Evolutionary conservation across 2,113 vertebrate species (phyloP).

Genomic region (crab-eating macaque (Macaca fascicularis)): T2T-MFA8v1.1 NC_088395.1:102691501-102692000

Average conservation of each 20-base stretch:
- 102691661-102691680: not conserved
- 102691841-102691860: not conserved
- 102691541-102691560: not conserved
- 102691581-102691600: not conserved
- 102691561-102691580: not conserved
- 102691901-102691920: not conserved
- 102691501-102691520: not conserved
- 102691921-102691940: not conserved
- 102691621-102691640: not conserved
- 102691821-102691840: not conserved
- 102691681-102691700: not conserved
- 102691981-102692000: not conserved
- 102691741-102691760: not conserved
- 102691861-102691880: not conserved
- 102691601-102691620: not conserved
- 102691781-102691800: not conserved
- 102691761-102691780: not conserved
- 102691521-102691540: not conserved
- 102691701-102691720: not conserved
- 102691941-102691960: not conserved
- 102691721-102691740: not conserved
- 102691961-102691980: not conserved
- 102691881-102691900: not conserved
- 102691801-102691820: not conserved
- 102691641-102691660: not conserved